These are phyloP conservation scores for Gallinago stenura DNA, from an alignment of 2,797 vertebrate species.

Conservation along the genomic window DNA sequence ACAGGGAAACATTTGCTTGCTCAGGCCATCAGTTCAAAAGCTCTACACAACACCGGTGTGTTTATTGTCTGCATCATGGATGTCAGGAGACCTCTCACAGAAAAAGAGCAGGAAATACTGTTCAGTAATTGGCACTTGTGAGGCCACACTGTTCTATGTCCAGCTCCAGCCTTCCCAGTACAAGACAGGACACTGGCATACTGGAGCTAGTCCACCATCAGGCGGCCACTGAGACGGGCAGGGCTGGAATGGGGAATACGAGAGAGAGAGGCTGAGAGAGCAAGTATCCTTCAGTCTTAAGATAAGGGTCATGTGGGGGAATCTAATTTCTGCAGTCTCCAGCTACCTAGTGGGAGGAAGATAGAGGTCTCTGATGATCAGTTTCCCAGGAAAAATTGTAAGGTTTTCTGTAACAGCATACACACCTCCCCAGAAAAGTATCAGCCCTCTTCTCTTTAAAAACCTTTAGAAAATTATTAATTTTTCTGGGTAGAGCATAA, in stretches of 20 bases:
- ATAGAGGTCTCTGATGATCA: neutral
- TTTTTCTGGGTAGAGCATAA: neutral
- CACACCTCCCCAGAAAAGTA: neutral
- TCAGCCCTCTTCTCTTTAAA: neutral
- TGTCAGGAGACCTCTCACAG: neutral
- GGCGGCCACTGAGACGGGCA: accelerated
- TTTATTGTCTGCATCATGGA: neutral
- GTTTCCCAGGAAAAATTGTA: neutral
- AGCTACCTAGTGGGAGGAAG: neutral
- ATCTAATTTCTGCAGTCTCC: neutral
- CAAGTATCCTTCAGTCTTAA: neutral
- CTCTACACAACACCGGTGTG: accelerated
- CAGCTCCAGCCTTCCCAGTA: neutral
- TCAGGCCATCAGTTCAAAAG: neutral
- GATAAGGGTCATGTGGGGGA: neutral
- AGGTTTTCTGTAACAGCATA: neutral
- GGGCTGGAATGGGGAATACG: neutral
- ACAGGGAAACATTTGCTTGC: neutral
- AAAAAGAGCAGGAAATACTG: neutral
- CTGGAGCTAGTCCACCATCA: neutral
- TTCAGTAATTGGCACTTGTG: neutral
- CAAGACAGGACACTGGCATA: neutral
- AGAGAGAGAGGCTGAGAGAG: neutral
- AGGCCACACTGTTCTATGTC: accelerated
- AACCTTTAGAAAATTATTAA: neutral